Evolutionary conservation across 2,797 vertebrate species (phyloP).

Genomic region (Thripadectes ignobilis): DNA sequence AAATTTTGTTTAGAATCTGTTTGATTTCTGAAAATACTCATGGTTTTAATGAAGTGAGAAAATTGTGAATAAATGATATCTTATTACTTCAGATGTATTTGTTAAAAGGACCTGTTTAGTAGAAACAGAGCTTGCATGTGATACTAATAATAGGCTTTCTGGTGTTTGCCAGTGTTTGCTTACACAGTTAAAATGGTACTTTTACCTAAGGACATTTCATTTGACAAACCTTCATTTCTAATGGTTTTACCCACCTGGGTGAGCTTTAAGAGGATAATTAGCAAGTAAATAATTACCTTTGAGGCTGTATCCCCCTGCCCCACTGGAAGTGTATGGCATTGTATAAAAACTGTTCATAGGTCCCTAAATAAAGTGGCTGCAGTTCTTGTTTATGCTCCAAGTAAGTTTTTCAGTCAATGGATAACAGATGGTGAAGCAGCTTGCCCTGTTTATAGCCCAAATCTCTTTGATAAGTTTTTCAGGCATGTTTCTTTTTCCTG

Average conservation of each 20-base stretch:
- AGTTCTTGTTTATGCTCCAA: neutral
- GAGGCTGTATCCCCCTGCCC: neutral
- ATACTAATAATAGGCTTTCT: neutral
- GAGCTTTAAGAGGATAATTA: neutral
- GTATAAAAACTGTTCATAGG: neutral
- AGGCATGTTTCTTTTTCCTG: slow-evolving; percentile 29
- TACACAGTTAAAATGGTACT: neutral
- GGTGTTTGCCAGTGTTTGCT: neutral
- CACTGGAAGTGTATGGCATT: neutral
- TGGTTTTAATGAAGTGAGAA: neutral
- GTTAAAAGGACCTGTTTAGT: neutral
- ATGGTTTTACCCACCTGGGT: neutral
- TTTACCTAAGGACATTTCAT: neutral
- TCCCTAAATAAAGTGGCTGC: neutral
- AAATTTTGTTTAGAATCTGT: neutral
- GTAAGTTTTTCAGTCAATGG: neutral
- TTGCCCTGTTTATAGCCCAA: slow-evolving; percentile 1
- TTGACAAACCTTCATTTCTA: neutral
- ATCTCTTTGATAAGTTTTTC: slow-evolving; percentile 20
- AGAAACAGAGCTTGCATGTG: neutral
- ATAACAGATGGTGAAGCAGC: neutral
- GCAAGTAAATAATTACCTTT: neutral
- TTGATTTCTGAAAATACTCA: neutral
- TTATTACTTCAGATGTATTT: neutral
- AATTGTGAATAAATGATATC: neutral